Evolutionary conservation across 2,113 vertebrate species (phyloP).

Genomic region (Oryzias melastigma): DNA sequence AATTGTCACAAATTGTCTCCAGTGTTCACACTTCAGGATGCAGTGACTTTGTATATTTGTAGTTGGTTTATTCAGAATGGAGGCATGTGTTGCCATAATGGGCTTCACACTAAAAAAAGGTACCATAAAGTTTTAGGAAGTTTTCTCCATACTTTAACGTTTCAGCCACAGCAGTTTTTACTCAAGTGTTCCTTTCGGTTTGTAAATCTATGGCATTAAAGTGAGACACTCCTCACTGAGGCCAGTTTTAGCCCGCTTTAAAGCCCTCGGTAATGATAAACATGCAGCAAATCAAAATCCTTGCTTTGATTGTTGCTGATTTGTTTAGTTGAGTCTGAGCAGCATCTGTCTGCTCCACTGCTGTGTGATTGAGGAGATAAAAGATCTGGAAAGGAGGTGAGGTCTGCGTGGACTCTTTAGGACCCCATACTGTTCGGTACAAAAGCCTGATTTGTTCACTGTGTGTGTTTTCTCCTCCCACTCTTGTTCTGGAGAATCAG

Average conservation of each 20-base stretch:
- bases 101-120: too few relatives aligned
- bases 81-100: too few relatives aligned
- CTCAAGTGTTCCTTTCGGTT: background rate
- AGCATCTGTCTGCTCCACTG: slow-evolving; percentile 12
- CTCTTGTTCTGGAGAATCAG: slow-evolving; percentile 65
- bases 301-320: background rate
- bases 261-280: slow-evolving; percentile 4
- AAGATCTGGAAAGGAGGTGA: slow-evolving; percentile 37
- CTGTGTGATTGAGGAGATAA: slow-evolving; percentile 28
- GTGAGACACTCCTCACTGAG: background rate
- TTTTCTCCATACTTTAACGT: too few relatives aligned
- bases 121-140: too few relatives aligned
- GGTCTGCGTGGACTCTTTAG: slow-evolving; percentile 30
- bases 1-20: too few relatives aligned
- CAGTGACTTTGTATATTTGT: too few relatives aligned
- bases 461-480: slow-evolving; percentile 38
- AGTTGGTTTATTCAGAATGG: too few relatives aligned
- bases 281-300: slow-evolving; percentile 5
- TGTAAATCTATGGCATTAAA: background rate
- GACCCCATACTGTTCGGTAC: slow-evolving; percentile 36
- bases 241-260: background rate
- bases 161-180: too few relatives aligned
- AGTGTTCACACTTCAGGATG: too few relatives aligned
- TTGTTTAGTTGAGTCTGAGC: slow-evolving; percentile 11
- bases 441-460: slow-evolving; percentile 54